Percentiles rank a stretch among this genome's conserved stretches.
Evolutionary conservation across 2,113 vertebrate genomes (phyloP).

Genomic region (Cyprinus carpio): DNA sequence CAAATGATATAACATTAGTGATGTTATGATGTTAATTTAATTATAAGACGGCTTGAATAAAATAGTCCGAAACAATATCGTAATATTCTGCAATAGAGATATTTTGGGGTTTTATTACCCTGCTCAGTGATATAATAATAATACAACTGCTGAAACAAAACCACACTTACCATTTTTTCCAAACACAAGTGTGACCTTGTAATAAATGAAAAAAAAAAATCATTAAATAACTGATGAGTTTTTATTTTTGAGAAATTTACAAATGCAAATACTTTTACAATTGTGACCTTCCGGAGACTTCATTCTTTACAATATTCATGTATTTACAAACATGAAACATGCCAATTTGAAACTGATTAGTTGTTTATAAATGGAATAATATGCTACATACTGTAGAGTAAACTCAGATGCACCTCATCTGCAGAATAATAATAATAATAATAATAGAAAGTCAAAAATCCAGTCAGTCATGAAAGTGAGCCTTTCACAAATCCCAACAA

Average conservation of each 20-base stretch:
- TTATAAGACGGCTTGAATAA: background rate
- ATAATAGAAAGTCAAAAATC: background rate
- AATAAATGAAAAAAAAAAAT: background rate
- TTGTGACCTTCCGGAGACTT: background rate
- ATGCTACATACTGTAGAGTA: background rate
- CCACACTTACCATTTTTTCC: background rate
- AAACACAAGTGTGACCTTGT: background rate
- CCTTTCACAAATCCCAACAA: background rate
- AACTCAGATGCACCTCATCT: background rate
- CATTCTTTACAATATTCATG: background rate
- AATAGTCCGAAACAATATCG: background rate
- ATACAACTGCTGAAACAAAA: background rate
- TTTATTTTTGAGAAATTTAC: background rate
- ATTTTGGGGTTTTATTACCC: background rate
- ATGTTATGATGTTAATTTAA: background rate
- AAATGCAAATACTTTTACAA: background rate
- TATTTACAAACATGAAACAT: conserved; percentile 14
- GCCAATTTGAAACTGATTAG: background rate
- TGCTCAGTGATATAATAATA: background rate
- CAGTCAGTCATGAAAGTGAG: background rate
- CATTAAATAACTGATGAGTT: background rate
- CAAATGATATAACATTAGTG: background rate
- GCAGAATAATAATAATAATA: background rate
- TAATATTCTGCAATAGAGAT: background rate
- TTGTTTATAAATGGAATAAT: background rate